phyloP scores from a whole-genome alignment of 2,113 vertebrate genomes.

The Asarcornis scutulata region DNA sequence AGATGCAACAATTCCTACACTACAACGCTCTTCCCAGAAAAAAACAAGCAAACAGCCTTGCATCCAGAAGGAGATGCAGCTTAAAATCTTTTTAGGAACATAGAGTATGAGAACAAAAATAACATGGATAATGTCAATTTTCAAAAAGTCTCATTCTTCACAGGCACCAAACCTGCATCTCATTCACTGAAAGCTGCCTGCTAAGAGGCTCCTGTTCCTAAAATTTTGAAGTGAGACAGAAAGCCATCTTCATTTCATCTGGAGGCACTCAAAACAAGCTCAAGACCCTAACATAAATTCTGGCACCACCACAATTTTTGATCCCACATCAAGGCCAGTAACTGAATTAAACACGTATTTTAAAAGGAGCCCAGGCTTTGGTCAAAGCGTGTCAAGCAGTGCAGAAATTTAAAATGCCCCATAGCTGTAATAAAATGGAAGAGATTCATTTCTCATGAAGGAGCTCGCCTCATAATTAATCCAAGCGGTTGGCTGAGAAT shows the following conservation, averaged over 20 bases:
- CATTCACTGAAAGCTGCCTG: background rate
- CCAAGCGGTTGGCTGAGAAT: background rate
- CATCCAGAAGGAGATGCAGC: background rate
- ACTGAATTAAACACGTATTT: background rate
- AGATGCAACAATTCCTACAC: background rate
- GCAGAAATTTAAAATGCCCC: constrained; percentile 13
- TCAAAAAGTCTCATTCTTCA: background rate
- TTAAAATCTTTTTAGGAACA: background rate
- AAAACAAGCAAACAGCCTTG: background rate
- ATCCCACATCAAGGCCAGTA: background rate
- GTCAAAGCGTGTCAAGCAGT: background rate
- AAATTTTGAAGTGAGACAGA: background rate
- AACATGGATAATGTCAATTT: background rate
- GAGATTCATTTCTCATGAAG: background rate
- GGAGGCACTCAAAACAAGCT: background rate
- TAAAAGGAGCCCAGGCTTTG: background rate
- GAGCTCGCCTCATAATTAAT: background rate
- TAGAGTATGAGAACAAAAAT: background rate
- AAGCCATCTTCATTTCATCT: background rate
- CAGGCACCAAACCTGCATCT: background rate
- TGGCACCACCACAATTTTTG: background rate
- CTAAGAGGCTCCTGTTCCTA: background rate
- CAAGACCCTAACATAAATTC: background rate
- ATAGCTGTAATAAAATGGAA: background rate
- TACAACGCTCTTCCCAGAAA: background rate